Base-by-base conservation (phyloP, 2,797 vertebrate genomes). In the Dipus sagitta region DNA sequence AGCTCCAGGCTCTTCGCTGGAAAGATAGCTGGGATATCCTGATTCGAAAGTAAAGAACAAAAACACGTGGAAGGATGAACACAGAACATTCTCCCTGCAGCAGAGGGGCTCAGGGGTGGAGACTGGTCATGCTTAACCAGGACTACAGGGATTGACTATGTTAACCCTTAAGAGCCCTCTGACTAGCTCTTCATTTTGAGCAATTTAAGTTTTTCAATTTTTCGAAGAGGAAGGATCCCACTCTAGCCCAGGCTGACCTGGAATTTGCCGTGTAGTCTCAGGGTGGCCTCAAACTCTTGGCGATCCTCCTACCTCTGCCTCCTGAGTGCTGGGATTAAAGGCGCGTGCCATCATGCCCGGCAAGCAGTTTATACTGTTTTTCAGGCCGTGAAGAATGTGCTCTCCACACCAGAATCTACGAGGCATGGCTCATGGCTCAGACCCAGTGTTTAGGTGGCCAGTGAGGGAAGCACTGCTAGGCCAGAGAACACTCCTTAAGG, bases 11-110 rank as follows among this genome's bases (percentile, higher is more conserved):
- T 42, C 97, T 99, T 76, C 99, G 98, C 90, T 99, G 99, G 99
- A 99, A 97, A 93, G 98, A 99, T 60, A 99, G 98, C 95, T 99
- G 99, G 99, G 99, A 99, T 97, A 99, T 99, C 96, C 95, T 99
- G 6, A 98, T 99, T 94, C 98, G 99, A 3, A 99, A 98, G 42
- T 97, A 96, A 96, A 28, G 24, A 75, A 20, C 24, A 1, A 0
- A 14, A 13, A 17, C 42, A 26, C 54, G 1, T 0, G 0, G 28
- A 58, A 77, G 65, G 86, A 54, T 62, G 52, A 64, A 65, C 6
- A 34, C 72, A 18, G 34, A n/a, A 32, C 34, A 74, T 9, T 76
- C 60, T 52, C 38, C 72, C 72, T 26, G 11, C 71, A 64, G 60
- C 72, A 67, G 42, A 67, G 62, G 86, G 14, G 26, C 62, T 65